Evolutionary conservation across 2,113 vertebrate species (phyloP), one percentile per base, ranked within the genome.

Genomic region (Eubucco bourcierii): DNA sequence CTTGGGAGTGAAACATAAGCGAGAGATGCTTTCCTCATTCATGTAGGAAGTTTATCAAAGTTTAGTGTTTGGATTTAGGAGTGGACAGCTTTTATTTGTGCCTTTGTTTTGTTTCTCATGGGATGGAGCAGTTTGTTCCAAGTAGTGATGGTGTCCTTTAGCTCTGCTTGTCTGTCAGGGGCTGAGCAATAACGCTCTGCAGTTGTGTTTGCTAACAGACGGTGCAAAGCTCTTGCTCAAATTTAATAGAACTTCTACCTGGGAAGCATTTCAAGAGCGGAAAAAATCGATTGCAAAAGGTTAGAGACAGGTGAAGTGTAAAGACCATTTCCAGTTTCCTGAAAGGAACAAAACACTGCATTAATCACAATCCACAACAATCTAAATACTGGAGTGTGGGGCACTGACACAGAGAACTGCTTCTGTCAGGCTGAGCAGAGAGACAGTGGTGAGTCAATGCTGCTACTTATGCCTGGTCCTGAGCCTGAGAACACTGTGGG

Each of bases 251-350:
- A 46, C 19, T 12, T 75, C 33, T 80, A 50, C 50, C 31, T 65
- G 77, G 71, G 73, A 34, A 27, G n/a, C 18, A 7, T 75, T 86
- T 90, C 27, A 72, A 80, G 33, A 81, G 63, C 3, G 2, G 15
- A 31, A 78, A 15, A 47, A 66, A 75, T 44, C 34, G 76, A 3
- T 81, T 81, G 59, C 28, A 31, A 84, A 78, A 87, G 28, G 63
- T 81, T 87, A 79, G 67, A 84, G 74, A 55, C 71, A 93, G 80
- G 86, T 81, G 8, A 95, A 90, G n/a, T 41, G 25, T 72, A 7
- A 33, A 28, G 81, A 23, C 31, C 58, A 61, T 47, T 87, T 88
- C 64, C 20, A 18, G 0, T 89, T 93, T 87, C 80, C 68, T 0
- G 0, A 74, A 60, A 88, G 68, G 53, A 93, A 15, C 7, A 58